Conservation (phyloP, 2,113 vertebrate genomes). For the Callocephalon fimbriatum region DNA sequence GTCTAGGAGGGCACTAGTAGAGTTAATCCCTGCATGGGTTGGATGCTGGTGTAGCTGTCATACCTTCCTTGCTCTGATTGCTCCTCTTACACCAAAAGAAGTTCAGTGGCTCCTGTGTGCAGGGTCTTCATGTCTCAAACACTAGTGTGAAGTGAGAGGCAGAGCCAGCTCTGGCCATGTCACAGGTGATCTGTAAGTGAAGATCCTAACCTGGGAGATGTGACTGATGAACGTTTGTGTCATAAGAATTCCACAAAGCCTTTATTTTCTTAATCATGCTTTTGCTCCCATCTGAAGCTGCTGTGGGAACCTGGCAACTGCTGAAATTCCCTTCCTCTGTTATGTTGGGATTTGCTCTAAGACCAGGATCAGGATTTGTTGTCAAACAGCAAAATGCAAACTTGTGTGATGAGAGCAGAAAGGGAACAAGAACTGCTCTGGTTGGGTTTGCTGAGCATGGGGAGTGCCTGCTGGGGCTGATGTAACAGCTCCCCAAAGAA, state of each 20-base stretch:
- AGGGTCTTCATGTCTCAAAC: neutral
- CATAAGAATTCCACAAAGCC: neutral
- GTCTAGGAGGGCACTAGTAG: neutral
- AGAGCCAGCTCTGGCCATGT: neutral
- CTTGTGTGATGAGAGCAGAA: neutral
- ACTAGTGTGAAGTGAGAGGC: neutral
- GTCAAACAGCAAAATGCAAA: neutral
- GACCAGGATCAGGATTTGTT: neutral
- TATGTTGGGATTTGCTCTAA: neutral
- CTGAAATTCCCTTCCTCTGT: neutral
- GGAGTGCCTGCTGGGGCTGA: neutral
- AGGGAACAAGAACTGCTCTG: neutral
- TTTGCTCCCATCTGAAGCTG: neutral
- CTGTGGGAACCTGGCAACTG: neutral
- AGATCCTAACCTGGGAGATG: neutral
- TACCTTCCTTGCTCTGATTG: neutral
- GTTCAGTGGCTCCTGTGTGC: neutral
- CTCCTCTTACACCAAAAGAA: neutral
- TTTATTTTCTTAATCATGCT: neutral
- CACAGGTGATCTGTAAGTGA: neutral
- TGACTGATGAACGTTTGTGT: neutral
- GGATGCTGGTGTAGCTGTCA: neutral
- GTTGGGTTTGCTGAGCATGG: neutral
- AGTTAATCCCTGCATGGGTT: neutral
- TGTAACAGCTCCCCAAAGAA: accelerated